Percentiles rank a stretch among this genome's conserved stretches.
These are phyloP conservation scores for Porites lobata DNA, from an alignment of 92 coral and sea anemone species.

Conservation along the genomic window DNA sequence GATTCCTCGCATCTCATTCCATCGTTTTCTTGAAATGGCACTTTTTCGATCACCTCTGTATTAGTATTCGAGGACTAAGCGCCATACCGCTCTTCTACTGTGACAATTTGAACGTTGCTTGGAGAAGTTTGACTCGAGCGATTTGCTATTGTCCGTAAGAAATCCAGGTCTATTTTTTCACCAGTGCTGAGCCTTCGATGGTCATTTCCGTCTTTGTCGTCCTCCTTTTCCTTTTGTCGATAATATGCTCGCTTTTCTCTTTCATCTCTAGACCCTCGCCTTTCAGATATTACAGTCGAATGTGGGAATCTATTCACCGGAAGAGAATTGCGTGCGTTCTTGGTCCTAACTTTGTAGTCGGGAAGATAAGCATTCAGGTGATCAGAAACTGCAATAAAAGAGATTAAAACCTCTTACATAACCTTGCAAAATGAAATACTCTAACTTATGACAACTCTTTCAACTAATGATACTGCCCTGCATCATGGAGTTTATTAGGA, in stretches of 20 bases:
- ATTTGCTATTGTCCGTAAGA: not conserved
- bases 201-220: conserved; percentile 16
- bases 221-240: not conserved
- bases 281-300: not conserved
- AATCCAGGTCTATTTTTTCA: conserved; percentile 5
- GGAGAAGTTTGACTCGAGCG: conserved; percentile 26
- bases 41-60: not conserved
- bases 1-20: no score
- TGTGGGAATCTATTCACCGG: conserved; percentile 8
- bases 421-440: not conserved
- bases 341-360: conserved; percentile 5
- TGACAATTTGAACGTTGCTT: conserved; percentile 1
- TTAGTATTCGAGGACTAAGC: not conserved
- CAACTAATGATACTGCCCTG: no score
- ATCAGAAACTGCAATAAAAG: conserved; percentile 19
- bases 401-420: not conserved
- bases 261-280: conserved; percentile 19
- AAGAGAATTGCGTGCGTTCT: conserved; percentile 35
- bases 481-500: no score
- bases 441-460: no score
- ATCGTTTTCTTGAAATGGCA: not conserved
- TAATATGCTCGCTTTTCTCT: not conserved
- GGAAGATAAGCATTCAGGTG: conserved; percentile 8
- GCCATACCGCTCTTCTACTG: not conserved
- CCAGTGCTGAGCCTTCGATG: conserved; percentile 15